Percentiles rank a stretch among this genome's conserved stretches.
These are phyloP conservation scores for Plemyria rubiginata DNA, from an alignment of 2,888 invertebrate species.

Conservation along the genomic window DNA sequence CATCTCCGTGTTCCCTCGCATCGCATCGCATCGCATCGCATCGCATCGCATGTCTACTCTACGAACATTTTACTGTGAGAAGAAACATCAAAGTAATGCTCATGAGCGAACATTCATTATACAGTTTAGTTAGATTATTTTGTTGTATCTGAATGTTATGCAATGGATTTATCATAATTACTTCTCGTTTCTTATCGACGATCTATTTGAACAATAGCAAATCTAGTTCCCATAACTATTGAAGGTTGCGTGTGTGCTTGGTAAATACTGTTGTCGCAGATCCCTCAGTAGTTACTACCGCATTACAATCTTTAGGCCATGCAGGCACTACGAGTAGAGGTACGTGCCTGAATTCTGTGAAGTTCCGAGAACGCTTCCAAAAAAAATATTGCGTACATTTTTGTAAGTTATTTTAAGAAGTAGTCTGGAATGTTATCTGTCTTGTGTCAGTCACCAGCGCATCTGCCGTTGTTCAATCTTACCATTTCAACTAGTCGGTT, in stretches of 20 bases:
- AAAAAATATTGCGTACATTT: constrained; percentile 21
- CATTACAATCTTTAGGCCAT: not conserved
- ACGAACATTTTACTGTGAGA: constrained; percentile 44
- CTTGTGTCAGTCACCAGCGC: constrained; percentile 40
- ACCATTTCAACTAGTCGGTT: not conserved
- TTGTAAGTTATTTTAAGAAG: constrained; percentile 15
- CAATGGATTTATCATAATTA: constrained; percentile 25
- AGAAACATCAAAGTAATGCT: constrained; percentile 33
- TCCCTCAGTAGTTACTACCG: not conserved
- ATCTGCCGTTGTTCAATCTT: constrained; percentile 32
- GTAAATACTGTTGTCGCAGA: constrained; percentile 4
- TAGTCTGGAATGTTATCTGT: constrained; percentile 40
- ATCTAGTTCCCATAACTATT: constrained; percentile 25
- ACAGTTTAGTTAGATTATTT: constrained; percentile 7
- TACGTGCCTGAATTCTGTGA: not conserved
- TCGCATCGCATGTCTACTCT: constrained; percentile 2
- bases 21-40: too few species aligned
- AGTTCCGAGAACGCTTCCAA: constrained; percentile 3
- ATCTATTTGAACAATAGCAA: constrained; percentile 27
- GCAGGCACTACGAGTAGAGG: not conserved
- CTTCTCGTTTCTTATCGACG: constrained; percentile 27
- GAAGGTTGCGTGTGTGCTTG: constrained; percentile 19
- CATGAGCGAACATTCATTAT: constrained; percentile 3
- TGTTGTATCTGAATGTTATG: constrained; percentile 20
- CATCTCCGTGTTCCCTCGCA: not conserved